These are phyloP conservation scores for Balearica regulorum DNA, from an alignment of 2,797 vertebrate species.

Conservation along the genomic window DNA sequence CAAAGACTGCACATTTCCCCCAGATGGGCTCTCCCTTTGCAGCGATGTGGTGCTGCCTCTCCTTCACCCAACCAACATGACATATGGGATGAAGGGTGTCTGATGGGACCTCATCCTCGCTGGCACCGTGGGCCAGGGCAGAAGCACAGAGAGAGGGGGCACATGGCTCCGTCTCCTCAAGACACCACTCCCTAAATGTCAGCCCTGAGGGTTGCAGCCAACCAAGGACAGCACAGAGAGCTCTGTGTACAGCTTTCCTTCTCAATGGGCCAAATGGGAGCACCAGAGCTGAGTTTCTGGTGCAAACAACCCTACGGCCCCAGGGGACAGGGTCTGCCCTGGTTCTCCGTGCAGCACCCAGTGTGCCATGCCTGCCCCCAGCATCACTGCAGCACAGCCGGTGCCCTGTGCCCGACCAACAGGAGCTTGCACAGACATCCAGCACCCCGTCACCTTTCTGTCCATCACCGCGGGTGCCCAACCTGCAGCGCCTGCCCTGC, in stretches of 20 bases:
- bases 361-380: rapidly evolving
- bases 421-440: background rate
- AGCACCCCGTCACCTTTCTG: background rate
- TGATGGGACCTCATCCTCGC: rapidly evolving
- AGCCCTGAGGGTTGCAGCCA: rapidly evolving
- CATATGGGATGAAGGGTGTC: background rate
- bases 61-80: background rate
- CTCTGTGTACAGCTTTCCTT: background rate
- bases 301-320: rapidly evolving
- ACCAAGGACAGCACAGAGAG: background rate
- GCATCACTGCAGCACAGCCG: rapidly evolving
- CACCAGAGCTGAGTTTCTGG: background rate
- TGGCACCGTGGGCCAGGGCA: background rate
- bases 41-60: rapidly evolving
- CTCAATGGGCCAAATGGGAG: rapidly evolving
- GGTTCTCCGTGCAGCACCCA: background rate
- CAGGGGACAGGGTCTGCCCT: background rate
- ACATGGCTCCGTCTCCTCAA: background rate
- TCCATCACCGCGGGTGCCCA: background rate
- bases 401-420: background rate
- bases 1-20: background rate
- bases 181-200: background rate
- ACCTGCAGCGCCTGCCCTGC: background rate
- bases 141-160: background rate
- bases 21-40: background rate